These are phyloP conservation scores for Holothuria scabra DNA, from an alignment of 53 echinoderm and acorn worm species.

Conservation along the genomic window DNA sequence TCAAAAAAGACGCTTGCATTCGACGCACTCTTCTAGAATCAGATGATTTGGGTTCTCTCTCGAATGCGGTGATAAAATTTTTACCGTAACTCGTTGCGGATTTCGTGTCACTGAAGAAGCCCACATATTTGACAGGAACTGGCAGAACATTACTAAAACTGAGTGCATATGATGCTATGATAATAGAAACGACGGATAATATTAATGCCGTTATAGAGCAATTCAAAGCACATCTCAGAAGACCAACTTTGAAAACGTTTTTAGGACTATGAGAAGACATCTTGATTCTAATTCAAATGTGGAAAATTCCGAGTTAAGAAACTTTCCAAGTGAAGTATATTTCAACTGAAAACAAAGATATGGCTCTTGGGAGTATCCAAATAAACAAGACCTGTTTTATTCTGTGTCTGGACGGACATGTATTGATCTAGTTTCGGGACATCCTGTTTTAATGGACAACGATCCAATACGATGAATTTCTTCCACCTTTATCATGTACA, in stretches of 20 bases:
- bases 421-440: too few relatives aligned
- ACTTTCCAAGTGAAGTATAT: too few relatives aligned
- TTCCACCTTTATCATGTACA: too few relatives aligned
- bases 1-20: slow-evolving; percentile 29
- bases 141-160: slow-evolving; percentile 22
- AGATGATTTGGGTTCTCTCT: too few relatives aligned
- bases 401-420: too few relatives aligned
- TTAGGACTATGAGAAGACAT: not conserved
- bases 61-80: too few relatives aligned
- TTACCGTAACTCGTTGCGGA: not conserved
- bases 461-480: too few relatives aligned
- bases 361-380: too few relatives aligned
- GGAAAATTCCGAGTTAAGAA: too few relatives aligned
- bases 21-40: not conserved
- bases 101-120: not conserved
- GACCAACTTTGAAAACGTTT: not conserved
- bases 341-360: too few relatives aligned
- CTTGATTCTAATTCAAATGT: not conserved
- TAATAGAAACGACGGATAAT: not conserved
- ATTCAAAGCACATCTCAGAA: slow-evolving; percentile 30
- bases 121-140: slow-evolving; percentile 18
- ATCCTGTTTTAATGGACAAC: too few relatives aligned
- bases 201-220: slow-evolving; percentile 36
- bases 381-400: too few relatives aligned
- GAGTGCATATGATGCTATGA: slow-evolving; percentile 38